These are phyloP conservation scores for Pogona vitticeps DNA, from an alignment of 2,113 vertebrate species.

Conservation along the genomic window DNA sequence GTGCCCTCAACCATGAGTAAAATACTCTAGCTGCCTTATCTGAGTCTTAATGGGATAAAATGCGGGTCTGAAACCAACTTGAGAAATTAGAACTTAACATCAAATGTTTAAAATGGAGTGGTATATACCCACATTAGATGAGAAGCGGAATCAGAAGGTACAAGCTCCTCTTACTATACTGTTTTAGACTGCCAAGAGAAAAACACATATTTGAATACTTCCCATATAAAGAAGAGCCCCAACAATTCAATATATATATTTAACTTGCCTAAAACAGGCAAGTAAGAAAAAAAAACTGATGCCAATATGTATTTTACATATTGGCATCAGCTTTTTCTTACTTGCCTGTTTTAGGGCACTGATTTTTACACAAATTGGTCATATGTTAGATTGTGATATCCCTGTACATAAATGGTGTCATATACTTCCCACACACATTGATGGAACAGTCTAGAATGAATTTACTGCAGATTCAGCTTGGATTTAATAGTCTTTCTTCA, in stretches of 20 bases:
- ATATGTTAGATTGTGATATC: neutral
- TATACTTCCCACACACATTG: neutral
- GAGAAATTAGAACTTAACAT: neutral
- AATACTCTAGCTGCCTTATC: neutral
- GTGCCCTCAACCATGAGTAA: neutral
- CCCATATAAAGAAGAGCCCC: neutral
- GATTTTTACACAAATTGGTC: neutral
- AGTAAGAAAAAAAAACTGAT: too few species aligned
- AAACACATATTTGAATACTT: neutral
- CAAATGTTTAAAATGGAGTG: neutral
- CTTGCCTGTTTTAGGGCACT: too few species aligned
- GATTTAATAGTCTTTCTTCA: too few species aligned
- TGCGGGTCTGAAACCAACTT: neutral
- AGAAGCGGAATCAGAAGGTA: neutral
- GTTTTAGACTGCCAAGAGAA: neutral
- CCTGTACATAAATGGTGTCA: neutral
- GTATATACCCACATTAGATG: neutral
- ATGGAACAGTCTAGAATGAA: too few species aligned
- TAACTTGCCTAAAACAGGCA: too few species aligned
- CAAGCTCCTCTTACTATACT: neutral
- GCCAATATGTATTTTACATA: too few species aligned
- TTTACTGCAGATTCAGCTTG: too few species aligned
- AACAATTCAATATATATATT: neutral
- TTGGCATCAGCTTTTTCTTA: neutral
- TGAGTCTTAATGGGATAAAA: neutral